Percentiles rank a stretch among this genome's conserved stretches.
These are phyloP conservation scores for Perognathus longimembris DNA, from an alignment of 2,113 vertebrate species.

Conservation along the genomic window DNA sequence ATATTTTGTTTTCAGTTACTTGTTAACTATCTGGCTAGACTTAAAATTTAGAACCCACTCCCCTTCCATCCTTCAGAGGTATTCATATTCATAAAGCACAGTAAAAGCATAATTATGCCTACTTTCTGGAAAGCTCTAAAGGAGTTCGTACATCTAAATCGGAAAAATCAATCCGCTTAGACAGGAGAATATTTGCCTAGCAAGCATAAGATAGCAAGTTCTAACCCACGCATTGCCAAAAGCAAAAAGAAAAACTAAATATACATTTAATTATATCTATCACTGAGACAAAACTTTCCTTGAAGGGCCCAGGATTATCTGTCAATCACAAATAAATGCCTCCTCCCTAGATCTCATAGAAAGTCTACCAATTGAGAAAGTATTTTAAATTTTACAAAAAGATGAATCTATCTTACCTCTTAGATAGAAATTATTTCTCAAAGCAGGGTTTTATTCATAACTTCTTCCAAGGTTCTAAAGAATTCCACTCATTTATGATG, in stretches of 20 bases:
- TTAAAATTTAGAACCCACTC: background rate
- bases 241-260: background rate
- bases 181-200: no score
- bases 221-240: no score
- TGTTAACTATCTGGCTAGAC: background rate
- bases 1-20: conserved; percentile 26
- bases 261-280: conserved; percentile 45
- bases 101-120: background rate
- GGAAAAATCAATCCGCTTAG: background rate
- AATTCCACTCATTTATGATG: background rate
- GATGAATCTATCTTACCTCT: background rate
- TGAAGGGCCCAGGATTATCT: background rate
- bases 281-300: background rate
- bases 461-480: conserved; percentile 31
- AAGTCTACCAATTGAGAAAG: conserved; percentile 9
- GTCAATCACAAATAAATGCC: conserved; percentile 22
- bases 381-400: conserved; percentile 47
- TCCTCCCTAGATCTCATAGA: background rate
- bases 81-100: conserved; percentile 35
- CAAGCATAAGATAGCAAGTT: no score
- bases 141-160: background rate
- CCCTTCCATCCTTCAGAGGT: background rate
- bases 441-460: background rate
- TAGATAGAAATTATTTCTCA: conserved; percentile 44
- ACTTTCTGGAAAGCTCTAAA: conserved; percentile 32